Conservation (phyloP, 2,888 invertebrate genomes). For the Drosophila hamatofila region DNA sequence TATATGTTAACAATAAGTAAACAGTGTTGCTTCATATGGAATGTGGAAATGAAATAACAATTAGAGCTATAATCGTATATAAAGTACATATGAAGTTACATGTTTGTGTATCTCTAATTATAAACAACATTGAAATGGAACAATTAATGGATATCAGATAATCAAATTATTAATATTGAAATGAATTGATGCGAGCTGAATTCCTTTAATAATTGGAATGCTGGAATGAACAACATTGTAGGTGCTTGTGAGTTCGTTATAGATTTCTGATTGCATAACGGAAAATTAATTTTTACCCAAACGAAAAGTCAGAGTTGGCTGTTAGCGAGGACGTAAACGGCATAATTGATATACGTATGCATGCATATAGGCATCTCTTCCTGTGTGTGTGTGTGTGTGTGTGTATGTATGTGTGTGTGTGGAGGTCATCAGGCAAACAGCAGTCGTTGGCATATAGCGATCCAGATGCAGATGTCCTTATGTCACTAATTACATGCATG, state of each 20-base stretch:
- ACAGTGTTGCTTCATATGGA: no score
- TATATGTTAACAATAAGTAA: no score
- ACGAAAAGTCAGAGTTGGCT: conserved; percentile 32
- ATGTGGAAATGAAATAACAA: no score
- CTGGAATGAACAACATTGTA: conserved; percentile 3
- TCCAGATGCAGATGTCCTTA: conserved; percentile 58
- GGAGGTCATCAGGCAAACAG: conserved; percentile 28
- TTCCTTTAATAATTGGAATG: not conserved
- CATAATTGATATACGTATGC: conserved; percentile 72
- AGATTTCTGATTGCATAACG: conserved; percentile 21
- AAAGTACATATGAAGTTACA: no score
- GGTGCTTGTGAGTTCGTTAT: conserved; percentile 26
- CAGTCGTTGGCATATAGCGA: conserved; percentile 17
- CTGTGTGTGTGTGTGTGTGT: conserved; percentile 10
- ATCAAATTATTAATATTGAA: not conserved
- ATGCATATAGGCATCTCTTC: conserved; percentile 11
- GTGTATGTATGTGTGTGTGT: conserved; percentile 12
- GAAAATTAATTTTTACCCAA: conserved; percentile 69
- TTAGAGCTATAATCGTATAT: no score
- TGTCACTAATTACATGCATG: conserved; percentile 81
- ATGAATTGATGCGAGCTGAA: no score
- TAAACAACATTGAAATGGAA: not conserved
- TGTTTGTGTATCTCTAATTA: no score
- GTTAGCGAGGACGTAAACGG: conserved; percentile 64
- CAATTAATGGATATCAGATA: not conserved